A percentile compares a stretch with the other conserved stretches of the same genome.
These are phyloP conservation scores for Sinotaia quadrata DNA, from an alignment of 2,888 invertebrate species.

Conservation along the genomic window DNA sequence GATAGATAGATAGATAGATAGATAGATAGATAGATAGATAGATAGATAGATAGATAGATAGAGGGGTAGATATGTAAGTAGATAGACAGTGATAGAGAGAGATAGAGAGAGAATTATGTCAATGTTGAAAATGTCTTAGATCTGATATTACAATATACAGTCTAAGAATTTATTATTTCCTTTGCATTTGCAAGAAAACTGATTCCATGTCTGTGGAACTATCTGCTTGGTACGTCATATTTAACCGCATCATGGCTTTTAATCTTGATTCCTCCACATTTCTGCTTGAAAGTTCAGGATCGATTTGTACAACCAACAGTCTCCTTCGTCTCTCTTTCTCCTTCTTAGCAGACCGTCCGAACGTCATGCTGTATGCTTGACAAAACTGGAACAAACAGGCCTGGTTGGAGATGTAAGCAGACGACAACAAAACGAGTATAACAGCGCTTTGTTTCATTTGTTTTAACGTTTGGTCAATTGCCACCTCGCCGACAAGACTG, in stretches of 20 bases:
- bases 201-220: background rate
- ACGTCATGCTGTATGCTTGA: slow-evolving; percentile 14
- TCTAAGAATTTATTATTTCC: no score
- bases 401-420: background rate
- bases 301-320: background rate
- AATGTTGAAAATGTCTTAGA: no score
- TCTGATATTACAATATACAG: no score
- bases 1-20: no score
- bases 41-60: no score
- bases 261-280: background rate
- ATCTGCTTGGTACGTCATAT: background rate
- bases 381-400: slow-evolving; percentile 20
- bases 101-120: no score
- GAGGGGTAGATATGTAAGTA: no score
- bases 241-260: slow-evolving; percentile 15
- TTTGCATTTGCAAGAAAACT: no score
- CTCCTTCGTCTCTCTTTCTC: background rate
- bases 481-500: slow-evolving; percentile 4
- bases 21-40: no score
- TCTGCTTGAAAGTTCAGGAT: background rate
- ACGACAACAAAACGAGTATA: slow-evolving; percentile 8
- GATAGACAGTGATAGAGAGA: no score
- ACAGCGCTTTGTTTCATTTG: slow-evolving; percentile 3
- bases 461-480: slow-evolving; percentile 13
- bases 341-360: background rate